phyloP scores from a whole-genome alignment of 2,888 invertebrate genomes.

The Oscheius sp. region DNA sequence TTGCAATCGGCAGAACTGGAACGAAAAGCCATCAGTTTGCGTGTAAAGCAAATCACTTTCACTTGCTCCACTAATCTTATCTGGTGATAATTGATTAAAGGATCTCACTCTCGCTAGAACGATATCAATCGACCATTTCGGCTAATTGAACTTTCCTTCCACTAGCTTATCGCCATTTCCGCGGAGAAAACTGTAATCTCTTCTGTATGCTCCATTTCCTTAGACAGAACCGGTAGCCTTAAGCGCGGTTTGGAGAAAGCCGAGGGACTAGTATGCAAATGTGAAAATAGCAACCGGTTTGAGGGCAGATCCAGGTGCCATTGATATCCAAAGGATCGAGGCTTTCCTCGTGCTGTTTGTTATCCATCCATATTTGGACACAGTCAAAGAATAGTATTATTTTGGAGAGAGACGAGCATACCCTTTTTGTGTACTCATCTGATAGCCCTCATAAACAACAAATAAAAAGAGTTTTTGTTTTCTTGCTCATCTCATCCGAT shows the following conservation, averaged over 20 bases:
- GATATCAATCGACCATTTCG: background rate
- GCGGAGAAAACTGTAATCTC: conserved; percentile 13
- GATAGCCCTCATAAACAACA: background rate
- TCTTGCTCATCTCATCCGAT: too few species aligned
- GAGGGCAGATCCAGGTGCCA: conserved; percentile 12
- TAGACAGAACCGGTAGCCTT: background rate
- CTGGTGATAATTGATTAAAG: background rate
- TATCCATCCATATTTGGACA: conserved; percentile 3
- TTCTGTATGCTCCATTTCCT: conserved; percentile 18
- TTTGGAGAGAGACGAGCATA: background rate
- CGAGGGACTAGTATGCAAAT: conserved; percentile 19
- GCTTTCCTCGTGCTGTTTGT: background rate
- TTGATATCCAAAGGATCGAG: conserved; percentile 9
- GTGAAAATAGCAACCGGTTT: conserved; percentile 22
- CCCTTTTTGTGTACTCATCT: conserved; percentile 1
- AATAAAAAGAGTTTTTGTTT: too few species aligned
- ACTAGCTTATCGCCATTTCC: background rate
- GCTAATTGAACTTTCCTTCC: conserved; percentile 15
- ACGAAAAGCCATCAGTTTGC: conserved; percentile 15
- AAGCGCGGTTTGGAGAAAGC: conserved; percentile 3
- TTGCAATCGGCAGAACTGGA: conserved; percentile 21
- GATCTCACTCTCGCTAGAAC: background rate
- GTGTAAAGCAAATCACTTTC: background rate
- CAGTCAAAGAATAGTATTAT: background rate
- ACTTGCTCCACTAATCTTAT: background rate